Percentiles rank a stretch among this genome's conserved stretches.
These are phyloP conservation scores for Platyscapa corneri DNA, from an alignment of 1,140 invertebrate species.

Conservation along the genomic window DNA sequence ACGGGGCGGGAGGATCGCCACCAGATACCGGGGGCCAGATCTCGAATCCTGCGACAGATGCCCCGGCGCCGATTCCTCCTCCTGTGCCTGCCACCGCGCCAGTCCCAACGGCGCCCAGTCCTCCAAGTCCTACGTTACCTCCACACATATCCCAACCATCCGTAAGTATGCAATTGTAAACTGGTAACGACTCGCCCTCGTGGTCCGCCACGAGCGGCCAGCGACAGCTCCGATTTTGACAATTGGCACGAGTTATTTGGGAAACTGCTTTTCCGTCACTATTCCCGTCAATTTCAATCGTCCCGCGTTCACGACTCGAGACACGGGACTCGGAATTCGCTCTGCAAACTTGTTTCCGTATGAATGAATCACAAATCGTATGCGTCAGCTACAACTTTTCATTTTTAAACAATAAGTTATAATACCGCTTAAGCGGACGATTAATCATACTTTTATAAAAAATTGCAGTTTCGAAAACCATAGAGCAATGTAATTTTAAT, in stretches of 20 bases:
- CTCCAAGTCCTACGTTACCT: slow-evolving; percentile 73
- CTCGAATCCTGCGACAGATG: slow-evolving; percentile 73
- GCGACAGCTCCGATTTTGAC: background rate
- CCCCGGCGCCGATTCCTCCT: slow-evolving; percentile 72
- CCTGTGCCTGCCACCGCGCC: slow-evolving; percentile 72
- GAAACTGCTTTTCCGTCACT: background rate
- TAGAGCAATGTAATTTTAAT: too few relatives aligned
- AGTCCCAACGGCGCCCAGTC: slow-evolving; percentile 72
- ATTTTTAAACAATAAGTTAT: too few relatives aligned
- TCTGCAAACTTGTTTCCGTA: too few relatives aligned
- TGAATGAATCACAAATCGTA: too few relatives aligned
- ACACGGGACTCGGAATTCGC: background rate
- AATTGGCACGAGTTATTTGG: background rate
- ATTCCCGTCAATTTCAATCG: background rate
- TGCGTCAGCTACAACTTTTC: too few relatives aligned
- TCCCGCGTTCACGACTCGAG: background rate
- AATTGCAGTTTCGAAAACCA: too few relatives aligned
- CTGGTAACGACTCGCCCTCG: too few relatives aligned
- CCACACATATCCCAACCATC: slow-evolving; percentile 74
- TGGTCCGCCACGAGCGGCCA: background rate
- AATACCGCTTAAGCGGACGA: too few relatives aligned
- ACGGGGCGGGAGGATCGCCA: slow-evolving; percentile 72
- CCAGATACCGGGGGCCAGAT: slow-evolving; percentile 73
- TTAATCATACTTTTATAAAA: too few relatives aligned
- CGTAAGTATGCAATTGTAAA: slow-evolving; percentile 67